A percentile compares a stretch with the other conserved stretches of the same genome.
phyloP scores from a whole-genome alignment of 2,797 vertebrate genomes.

The Aeoliscus strigatus region DNA sequence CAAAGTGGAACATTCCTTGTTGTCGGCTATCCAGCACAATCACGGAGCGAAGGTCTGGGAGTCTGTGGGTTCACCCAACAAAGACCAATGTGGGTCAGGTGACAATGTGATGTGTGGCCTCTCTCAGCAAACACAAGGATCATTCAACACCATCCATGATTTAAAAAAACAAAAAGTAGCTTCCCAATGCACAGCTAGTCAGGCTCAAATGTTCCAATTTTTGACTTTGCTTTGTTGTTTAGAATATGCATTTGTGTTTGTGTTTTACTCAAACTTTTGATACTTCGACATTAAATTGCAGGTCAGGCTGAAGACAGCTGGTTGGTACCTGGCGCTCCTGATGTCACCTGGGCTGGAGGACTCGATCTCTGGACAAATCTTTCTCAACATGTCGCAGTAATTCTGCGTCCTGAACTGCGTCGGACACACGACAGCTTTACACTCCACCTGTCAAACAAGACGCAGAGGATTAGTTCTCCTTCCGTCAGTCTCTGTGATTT shows the following conservation, averaged over 20 bases:
- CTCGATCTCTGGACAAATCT: constrained; percentile 86
- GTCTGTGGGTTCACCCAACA: constrained; percentile 57
- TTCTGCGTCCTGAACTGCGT: constrained; percentile 83
- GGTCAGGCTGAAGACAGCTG: too few relatives aligned
- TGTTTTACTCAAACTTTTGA: too few relatives aligned
- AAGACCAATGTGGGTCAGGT: background rate
- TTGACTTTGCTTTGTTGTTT: too few relatives aligned
- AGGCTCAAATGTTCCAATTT: too few relatives aligned
- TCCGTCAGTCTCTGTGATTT: background rate
- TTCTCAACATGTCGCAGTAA: constrained; percentile 85
- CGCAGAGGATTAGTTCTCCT: background rate
- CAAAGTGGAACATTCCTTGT: constrained; percentile 79
- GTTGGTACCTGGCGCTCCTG: constrained; percentile 80
- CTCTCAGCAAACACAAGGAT: too few relatives aligned
- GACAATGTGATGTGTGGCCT: too few relatives aligned
- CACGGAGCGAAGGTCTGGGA: constrained; percentile 83
- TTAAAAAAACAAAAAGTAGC: too few relatives aligned
- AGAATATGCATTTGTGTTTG: too few relatives aligned
- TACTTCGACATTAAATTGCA: too few relatives aligned
- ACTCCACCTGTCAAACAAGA: constrained; percentile 77
- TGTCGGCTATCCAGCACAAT: constrained; percentile 78
- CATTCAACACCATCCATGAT: too few relatives aligned
- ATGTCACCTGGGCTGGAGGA: constrained; percentile 75
- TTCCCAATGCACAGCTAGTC: too few relatives aligned
- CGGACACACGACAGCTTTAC: constrained; percentile 87